These are phyloP conservation scores for Podarcis siculus DNA, from an alignment of 2,797 vertebrate species.

Conservation along the genomic window DNA sequence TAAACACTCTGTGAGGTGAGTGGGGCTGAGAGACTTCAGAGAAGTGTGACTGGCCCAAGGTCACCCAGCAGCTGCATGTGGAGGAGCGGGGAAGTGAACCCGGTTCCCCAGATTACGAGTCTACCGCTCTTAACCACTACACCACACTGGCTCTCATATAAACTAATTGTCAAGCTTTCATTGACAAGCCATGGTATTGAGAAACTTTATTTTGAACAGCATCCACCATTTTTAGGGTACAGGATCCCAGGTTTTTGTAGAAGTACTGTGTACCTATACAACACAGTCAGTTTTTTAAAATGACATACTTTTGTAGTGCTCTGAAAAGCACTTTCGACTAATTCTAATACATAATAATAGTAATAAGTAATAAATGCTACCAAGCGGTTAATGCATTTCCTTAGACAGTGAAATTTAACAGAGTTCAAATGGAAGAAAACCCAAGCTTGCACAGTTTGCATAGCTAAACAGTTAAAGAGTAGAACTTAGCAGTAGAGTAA, in stretches of 20 bases:
- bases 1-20: too few species aligned
- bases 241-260: neutral
- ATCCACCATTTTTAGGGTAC: neutral
- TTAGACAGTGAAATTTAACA: neutral
- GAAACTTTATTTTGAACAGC: neutral
- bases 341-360: too few species aligned
- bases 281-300: neutral
- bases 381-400: neutral
- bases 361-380: neutral
- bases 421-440: neutral
- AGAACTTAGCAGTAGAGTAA: neutral
- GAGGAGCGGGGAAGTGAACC: too few species aligned
- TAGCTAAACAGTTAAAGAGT: neutral
- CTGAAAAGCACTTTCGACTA: too few species aligned
- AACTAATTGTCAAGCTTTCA: neutral
- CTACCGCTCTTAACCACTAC: too few species aligned
- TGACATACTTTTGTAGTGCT: neutral
- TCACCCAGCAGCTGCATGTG: too few species aligned
- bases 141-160: neutral
- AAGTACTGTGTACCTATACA: neutral
- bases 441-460: neutral
- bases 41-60: too few species aligned
- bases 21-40: too few species aligned
- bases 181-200: neutral
- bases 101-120: too few species aligned